These are phyloP conservation scores for Bicyclus anynana DNA, from an alignment of 1,140 invertebrate species.

Conservation along the genomic window DNA sequence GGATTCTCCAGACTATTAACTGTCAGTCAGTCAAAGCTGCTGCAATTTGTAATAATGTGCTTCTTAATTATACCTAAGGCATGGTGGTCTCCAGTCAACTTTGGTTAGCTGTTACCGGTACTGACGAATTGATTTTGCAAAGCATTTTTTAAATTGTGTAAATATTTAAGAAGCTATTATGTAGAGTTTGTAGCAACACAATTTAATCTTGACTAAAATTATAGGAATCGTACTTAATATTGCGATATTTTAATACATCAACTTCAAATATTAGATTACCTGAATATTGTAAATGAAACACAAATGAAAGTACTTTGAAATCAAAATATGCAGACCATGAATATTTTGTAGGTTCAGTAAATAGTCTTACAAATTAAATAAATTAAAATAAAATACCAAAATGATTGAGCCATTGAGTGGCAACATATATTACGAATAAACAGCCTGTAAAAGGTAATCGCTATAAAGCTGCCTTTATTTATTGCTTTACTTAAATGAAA, in stretches of 20 bases:
- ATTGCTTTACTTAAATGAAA: slow-evolving; percentile 40
- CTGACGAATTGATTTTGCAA: slow-evolving; percentile 36
- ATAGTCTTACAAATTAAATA: background rate
- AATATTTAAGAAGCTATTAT: too few species aligned
- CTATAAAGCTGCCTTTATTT: slow-evolving; percentile 22
- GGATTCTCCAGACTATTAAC: slow-evolving; percentile 35
- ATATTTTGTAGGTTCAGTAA: too few species aligned
- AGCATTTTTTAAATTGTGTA: too few species aligned
- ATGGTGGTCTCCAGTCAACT: slow-evolving; percentile 32
- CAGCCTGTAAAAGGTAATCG: slow-evolving; percentile 5
- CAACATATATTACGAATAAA: slow-evolving; percentile 4
- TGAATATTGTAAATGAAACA: too few species aligned
- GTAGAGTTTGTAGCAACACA: too few species aligned
- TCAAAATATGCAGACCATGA: too few species aligned
- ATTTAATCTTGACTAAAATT: too few species aligned
- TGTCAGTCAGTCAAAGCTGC: slow-evolving; percentile 31
- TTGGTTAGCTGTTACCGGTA: slow-evolving; percentile 5
- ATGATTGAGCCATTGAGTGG: background rate
- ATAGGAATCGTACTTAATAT: too few species aligned
- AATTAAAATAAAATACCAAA: background rate
- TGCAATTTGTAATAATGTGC: slow-evolving; percentile 44
- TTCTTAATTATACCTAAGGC: slow-evolving; percentile 41
- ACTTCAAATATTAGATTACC: too few species aligned
- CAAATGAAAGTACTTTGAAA: too few species aligned
- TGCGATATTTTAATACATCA: too few species aligned